A percentile compares a stretch with the other conserved stretches of the same genome.
phyloP scores from a whole-genome alignment of 2,797 vertebrate species.

The Naso thynnoides region DNA sequence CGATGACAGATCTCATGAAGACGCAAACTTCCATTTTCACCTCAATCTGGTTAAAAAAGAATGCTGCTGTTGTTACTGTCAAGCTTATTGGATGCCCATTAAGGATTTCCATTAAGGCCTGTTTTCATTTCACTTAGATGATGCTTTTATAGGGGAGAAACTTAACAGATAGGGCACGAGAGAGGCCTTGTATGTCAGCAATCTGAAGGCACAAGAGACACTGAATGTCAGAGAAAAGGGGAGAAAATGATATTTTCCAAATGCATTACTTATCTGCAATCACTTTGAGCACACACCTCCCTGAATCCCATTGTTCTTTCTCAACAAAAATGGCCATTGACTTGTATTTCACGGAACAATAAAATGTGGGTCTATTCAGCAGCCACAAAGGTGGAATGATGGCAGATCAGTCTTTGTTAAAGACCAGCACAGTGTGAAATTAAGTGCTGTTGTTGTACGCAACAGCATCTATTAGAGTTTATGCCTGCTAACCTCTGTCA shows the following conservation, averaged over 20 bases:
- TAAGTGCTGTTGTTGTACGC: constrained; percentile 64
- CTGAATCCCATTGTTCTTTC: constrained; percentile 44
- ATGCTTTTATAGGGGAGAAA: constrained; percentile 57
- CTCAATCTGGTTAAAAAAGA: constrained; percentile 48
- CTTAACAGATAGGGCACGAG: constrained; percentile 41
- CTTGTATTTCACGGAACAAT: constrained; percentile 52
- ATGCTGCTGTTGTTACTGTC: constrained; percentile 42
- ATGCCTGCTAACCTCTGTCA: constrained; percentile 60
- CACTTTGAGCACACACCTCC: constrained; percentile 14
- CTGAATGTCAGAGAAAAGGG: constrained; percentile 18
- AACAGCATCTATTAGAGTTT: constrained; percentile 59
- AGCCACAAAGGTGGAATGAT: constrained; percentile 64
- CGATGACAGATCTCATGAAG: constrained; percentile 20
- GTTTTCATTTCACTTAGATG: constrained; percentile 56
- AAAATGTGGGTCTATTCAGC: constrained; percentile 59
- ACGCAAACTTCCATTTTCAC: constrained; percentile 47
- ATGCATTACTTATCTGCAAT: constrained; percentile 55
- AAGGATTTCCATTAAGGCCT: constrained; percentile 58
- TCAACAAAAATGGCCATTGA: constrained; percentile 41
- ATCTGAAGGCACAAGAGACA: constrained; percentile 20
- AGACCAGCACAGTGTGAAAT: constrained; percentile 78
- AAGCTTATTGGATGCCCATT: constrained; percentile 51
- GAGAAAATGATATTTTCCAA: constrained; percentile 22
- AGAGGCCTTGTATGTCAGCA: constrained; percentile 42
- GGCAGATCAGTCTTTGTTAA: constrained; percentile 74